Evolutionary conservation across 2,113 vertebrate species (phyloP).

Genomic region (Camelus bactrianus): DNA sequence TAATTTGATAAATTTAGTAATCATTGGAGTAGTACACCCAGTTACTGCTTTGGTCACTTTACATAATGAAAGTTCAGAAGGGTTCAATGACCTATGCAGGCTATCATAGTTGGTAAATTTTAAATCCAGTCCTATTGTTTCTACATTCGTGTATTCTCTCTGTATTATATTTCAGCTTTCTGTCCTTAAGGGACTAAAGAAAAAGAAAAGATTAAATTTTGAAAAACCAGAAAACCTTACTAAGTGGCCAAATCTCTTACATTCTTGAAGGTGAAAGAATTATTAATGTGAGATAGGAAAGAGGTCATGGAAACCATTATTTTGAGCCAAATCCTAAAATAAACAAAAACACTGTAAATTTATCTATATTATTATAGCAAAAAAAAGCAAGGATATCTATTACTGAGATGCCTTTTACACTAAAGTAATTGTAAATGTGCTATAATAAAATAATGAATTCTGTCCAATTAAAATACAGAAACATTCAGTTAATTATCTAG

Average conservation of each 20-base stretch:
- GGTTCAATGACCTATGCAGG: not conserved
- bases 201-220: not conserved
- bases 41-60: not conserved
- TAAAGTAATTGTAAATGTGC: not conserved
- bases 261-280: not conserved
- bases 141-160: not conserved
- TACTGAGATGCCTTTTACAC: not conserved
- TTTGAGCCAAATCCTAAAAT: not conserved
- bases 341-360: not conserved
- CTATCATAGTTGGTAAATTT: not conserved
- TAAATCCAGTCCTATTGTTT: not conserved
- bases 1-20: slow-evolving; percentile 26
- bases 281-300: not conserved
- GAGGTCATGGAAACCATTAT: not conserved
- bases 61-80: not conserved
- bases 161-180: not conserved
- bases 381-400: not conserved
- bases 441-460: not conserved
- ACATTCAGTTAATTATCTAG: not conserved
- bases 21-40: not conserved
- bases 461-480: slow-evolving; percentile 33
- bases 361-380: not conserved
- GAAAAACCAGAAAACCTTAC: slow-evolving; percentile 18
- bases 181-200: not conserved
- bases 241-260: not conserved